These are phyloP conservation scores for Nysson spinosus DNA, from an alignment of 2,888 invertebrate species.

Conservation along the genomic window DNA sequence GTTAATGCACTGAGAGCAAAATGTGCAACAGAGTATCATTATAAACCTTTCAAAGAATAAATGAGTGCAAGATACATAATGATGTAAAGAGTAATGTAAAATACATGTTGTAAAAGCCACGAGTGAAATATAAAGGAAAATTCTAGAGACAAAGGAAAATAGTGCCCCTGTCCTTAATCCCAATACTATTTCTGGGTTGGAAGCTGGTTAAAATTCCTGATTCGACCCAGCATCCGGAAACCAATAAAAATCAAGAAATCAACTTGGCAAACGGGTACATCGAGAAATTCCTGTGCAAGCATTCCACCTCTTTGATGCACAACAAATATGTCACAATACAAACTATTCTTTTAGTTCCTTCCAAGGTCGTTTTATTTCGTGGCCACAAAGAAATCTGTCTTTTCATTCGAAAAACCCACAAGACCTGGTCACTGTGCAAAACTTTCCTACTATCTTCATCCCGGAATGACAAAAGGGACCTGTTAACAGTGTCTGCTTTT, in stretches of 20 bases:
- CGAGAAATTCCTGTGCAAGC: slow-evolving; percentile 27
- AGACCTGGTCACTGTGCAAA: slow-evolving; percentile 49
- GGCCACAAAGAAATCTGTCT: slow-evolving; percentile 28
- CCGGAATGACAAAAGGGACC: slow-evolving; percentile 31
- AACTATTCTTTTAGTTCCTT: no score
- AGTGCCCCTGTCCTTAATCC: not conserved
- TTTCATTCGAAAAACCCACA: slow-evolving; percentile 45
- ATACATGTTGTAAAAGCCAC: no score
- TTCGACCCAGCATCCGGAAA: slow-evolving; percentile 34
- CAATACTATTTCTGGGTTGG: slow-evolving; percentile 11
- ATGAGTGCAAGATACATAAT: no score
- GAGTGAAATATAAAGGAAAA: no score
- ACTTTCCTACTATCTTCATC: not conserved
- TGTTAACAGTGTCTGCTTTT: slow-evolving; percentile 45
- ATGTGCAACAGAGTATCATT: no score
- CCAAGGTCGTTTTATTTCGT: not conserved
- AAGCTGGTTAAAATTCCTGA: slow-evolving; percentile 49
- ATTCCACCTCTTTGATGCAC: slow-evolving; percentile 45
- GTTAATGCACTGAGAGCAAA: no score
- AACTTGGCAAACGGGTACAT: slow-evolving; percentile 46
- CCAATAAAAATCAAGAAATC: slow-evolving; percentile 59
- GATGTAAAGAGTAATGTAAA: no score
- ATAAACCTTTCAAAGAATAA: no score
- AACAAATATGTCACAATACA: slow-evolving; percentile 55
- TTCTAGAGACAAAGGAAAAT: no score